A percentile compares a stretch with the other conserved stretches of the same genome.
Conservation (phyloP, 64 coral and sea anemone species). For the Pocillopora verrucosa region DNA sequence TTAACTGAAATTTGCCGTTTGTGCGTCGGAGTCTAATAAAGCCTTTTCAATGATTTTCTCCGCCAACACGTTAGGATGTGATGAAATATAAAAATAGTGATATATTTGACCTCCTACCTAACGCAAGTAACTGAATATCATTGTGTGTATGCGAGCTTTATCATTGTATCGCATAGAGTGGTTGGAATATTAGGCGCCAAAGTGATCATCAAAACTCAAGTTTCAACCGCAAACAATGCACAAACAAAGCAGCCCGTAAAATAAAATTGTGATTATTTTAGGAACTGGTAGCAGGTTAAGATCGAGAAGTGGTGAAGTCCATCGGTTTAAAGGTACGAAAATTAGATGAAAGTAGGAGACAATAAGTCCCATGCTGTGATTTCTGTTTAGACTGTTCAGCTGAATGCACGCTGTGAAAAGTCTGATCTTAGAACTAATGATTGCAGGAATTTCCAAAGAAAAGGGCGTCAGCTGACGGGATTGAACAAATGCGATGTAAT, state of each 20-base stretch:
- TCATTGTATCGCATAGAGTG: not conserved
- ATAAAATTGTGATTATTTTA: not conserved
- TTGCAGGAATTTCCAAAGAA: not conserved
- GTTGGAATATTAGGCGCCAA: not conserved
- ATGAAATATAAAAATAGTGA: not conserved
- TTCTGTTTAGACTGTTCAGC: not conserved
- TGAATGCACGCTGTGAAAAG: not conserved
- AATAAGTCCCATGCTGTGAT: not conserved
- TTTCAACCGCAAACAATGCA: not conserved
- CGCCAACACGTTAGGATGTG: not conserved
- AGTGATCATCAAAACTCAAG: not conserved
- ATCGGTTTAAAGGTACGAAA: not conserved
- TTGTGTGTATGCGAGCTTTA: not conserved
- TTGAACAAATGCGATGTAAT: too few relatives aligned
- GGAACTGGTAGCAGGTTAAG: not conserved
- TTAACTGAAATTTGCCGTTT: not conserved
- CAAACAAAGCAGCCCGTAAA: not conserved
- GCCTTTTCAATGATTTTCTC: not conserved
- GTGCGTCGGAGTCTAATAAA: not conserved
- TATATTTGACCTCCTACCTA: not conserved
- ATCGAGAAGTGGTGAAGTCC: too few relatives aligned
- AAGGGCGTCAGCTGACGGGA: too few relatives aligned
- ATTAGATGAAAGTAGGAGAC: slow-evolving; percentile 4
- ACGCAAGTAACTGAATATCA: not conserved
- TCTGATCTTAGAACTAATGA: not conserved